Base-by-base conservation (phyloP, 2,888 invertebrate species). In the Plusia festucae region DNA sequence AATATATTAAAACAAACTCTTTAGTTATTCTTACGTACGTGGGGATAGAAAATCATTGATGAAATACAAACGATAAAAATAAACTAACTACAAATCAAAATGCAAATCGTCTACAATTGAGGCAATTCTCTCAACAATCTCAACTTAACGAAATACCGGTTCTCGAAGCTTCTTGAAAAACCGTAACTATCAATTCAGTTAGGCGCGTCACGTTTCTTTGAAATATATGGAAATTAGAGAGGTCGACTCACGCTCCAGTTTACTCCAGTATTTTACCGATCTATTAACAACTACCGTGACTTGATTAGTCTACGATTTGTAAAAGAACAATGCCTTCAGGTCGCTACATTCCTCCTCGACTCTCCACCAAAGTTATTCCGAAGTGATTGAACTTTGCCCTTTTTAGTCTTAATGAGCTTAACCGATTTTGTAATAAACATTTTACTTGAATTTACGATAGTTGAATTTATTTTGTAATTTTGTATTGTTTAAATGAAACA, bases 161-260 rank as follows among this genome's bases (percentile, higher is more conserved):
- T 53, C 53, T 44, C 20, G 27, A 55, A 60, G 59, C 65, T 73
- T 51, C 56, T 70, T 74, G 56, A 68, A 75, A 78, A 76, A 73
- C 69, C 67, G 63, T 73, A 62, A 64, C 64, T 54, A 53, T 53
- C 49, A 34, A 32, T 56, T 70, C 58, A 40, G 72, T 58, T 73
- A 86, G 82, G 82, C 88, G 60, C 73, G 78, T 63, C 87, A 84
- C 87, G 88, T 85, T 74, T 58, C 61, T 67, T 79, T 77, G 67
- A 86, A 88, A 88, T 89, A 80, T 89, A 89, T 87, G 89, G 83
- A 88, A 91, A 91, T 91, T 86, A 87, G 88, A 85, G 81, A 79
- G 81, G 78, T 81, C 76, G 73, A 57, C 77, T 78, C 67, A 77
- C 82, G 81, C 78, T 78, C 81, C 79, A 81, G 70, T 70, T 79